Base-by-base conservation (phyloP, 1,140 invertebrate species). In the Pogonomyrmex californicus region DNA sequence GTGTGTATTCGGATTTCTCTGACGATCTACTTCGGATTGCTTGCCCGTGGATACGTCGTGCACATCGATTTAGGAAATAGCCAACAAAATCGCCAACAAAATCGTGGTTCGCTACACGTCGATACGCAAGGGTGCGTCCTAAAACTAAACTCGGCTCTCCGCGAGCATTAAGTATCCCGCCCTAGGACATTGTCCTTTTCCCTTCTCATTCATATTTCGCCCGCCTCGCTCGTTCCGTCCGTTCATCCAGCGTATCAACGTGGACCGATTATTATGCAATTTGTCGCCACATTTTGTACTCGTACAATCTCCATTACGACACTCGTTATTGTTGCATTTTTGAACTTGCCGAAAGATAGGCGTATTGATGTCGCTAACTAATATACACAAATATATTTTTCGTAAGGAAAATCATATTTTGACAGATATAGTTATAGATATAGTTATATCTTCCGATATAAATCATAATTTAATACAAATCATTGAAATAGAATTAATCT, bases 151-250 rank as follows among this genome's bases (percentile, higher is more conserved):
- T 62, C 79, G 23, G 30, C 47, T 85, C 56, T 54, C 23, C 47
- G 54, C 17, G 33, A 65, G 47, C 85, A 56, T 76, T 49, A 68
- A 60, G 41, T 44, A 36, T 88, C 86, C 65, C 88, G 85, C 81
- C 90, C 81, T 82, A 91, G 91, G 89, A 91, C 89, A 54, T 92
- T 93, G 90, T 87, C 87, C 88, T 90, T 89, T 68, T 77, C 56
- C 51, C 73, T 85, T 86, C 70, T 85, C 87, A 66, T 65, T 87
- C 79, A 77, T 68, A 38, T 44, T 77, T 71, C 82, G 66, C 51
- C 63, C 38, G 54, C 71, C 1, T 47, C 38, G 10, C 5, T 56
- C 33, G 41, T 51, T 30, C 56, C 41, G 36, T 41, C 41, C 36
- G 75, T 81, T 65, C 58, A 47, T 75, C 54, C 66, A 62, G 36